Percentiles rank a stretch among this genome's conserved stretches.
Evolutionary conservation across 2,797 vertebrate species (phyloP).

Genomic region (Rhyacichthys aspro): DNA sequence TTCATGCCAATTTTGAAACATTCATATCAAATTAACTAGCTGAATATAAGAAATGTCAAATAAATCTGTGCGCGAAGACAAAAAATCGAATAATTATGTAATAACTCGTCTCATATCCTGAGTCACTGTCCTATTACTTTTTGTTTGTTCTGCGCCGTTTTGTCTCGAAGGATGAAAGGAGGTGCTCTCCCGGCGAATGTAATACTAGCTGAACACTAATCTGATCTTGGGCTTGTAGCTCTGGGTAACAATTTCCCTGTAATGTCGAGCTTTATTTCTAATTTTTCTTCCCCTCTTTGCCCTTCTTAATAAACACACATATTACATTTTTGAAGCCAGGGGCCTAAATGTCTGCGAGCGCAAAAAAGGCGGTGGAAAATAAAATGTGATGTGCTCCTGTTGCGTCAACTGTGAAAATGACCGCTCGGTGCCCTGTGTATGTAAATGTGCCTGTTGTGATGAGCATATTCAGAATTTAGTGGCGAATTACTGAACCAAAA

Average conservation of each 20-base stretch:
- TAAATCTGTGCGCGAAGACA: background rate
- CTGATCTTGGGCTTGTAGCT: background rate
- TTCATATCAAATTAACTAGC: background rate
- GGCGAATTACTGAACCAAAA: constrained; percentile 4
- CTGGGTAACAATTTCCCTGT: background rate
- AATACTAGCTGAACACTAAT: constrained; percentile 5
- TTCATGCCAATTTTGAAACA: background rate
- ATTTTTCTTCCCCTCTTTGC: background rate
- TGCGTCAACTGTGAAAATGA: too few species aligned
- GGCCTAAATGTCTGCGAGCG: background rate
- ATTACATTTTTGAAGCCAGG: background rate
- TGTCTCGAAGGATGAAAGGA: background rate
- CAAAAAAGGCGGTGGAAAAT: too few species aligned
- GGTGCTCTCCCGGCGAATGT: background rate
- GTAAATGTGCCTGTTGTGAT: constrained; percentile 3
- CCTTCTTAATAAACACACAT: background rate
- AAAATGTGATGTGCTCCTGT: too few species aligned
- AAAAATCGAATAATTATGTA: constrained; percentile 1
- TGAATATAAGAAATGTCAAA: background rate
- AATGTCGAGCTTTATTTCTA: background rate
- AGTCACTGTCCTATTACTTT: background rate
- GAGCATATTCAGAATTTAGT: background rate
- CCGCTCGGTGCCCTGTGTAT: background rate
- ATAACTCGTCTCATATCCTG: constrained; percentile 7
- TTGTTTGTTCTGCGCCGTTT: background rate